Percentiles rank a stretch among this genome's conserved stretches.
Evolutionary conservation across 2,888 invertebrate species (phyloP).

Genomic region (Cataglyphis cursor): DNA sequence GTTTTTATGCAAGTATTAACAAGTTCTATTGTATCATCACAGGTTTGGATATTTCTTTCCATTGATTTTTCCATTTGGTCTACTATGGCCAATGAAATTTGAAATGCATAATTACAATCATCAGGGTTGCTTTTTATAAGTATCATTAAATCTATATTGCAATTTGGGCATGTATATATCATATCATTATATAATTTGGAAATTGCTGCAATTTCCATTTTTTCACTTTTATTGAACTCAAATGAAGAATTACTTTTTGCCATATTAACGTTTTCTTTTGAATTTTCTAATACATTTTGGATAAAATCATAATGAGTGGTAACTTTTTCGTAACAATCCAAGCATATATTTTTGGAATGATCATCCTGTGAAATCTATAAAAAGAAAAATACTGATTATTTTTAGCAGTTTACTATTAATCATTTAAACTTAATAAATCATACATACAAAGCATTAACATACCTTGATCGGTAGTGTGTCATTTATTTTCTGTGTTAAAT

Average conservation of each 20-base stretch:
- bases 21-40: conserved; percentile 25
- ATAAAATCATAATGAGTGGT: conserved; percentile 65
- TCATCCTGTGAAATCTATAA: conserved; percentile 73
- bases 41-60: conserved; percentile 40
- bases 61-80: conserved; percentile 46
- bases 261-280: conserved; percentile 45
- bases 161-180: conserved; percentile 74
- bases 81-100: conserved; percentile 68
- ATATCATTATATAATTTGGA: conserved; percentile 64
- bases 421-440: neutral
- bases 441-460: conserved; percentile 48
- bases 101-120: conserved; percentile 65
- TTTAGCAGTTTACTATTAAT: conserved; percentile 13
- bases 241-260: conserved; percentile 40
- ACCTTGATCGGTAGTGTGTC: conserved; percentile 70
- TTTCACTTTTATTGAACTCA: conserved; percentile 47
- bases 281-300: conserved; percentile 62
- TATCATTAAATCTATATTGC: conserved; percentile 73
- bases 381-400: conserved; percentile 20
- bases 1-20: conserved; percentile 20
- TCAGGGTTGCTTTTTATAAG: conserved; percentile 66
- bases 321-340: conserved; percentile 68
- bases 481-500: conserved; percentile 71
- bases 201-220: conserved; percentile 50
- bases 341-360: conserved; percentile 68